Conservation (phyloP, 2,113 vertebrate species). For the Entelurus aequoreus region DNA sequence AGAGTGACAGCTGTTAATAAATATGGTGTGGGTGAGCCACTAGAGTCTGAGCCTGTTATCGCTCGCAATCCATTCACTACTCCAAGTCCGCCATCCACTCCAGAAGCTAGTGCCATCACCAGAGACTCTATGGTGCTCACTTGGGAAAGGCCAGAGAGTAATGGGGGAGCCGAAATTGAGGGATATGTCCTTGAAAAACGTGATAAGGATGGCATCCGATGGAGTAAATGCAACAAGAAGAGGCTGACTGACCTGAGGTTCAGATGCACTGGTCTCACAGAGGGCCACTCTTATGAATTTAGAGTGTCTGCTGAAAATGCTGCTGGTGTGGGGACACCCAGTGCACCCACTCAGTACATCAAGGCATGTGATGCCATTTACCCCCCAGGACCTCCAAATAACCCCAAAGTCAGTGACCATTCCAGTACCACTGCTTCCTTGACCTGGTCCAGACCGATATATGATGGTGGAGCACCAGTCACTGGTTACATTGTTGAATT, state of each 20-base stretch:
- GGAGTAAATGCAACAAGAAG: conserved; percentile 97
- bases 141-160: conserved; percentile 86
- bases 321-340: conserved; percentile 87
- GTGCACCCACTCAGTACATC: conserved; percentile 84
- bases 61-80: conserved; percentile 90
- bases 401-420: conserved; percentile 88
- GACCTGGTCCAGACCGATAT: conserved; percentile 91
- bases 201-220: conserved; percentile 93
- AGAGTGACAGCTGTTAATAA: conserved; percentile 96
- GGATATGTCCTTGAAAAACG: conserved; percentile 95
- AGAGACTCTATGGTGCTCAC: conserved; percentile 92
- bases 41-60: conserved; percentile 89
- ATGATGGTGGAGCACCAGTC: conserved; percentile 89
- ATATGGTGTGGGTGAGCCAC: conserved; percentile 89
- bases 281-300: conserved; percentile 94
- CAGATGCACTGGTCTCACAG: conserved; percentile 85
- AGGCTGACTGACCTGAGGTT: conserved; percentile 84
- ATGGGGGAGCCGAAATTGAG: conserved; percentile 93
- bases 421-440: conserved; percentile 90
- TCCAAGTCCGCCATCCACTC: conserved; percentile 84
- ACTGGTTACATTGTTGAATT: conserved; percentile 88
- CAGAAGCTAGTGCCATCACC: conserved; percentile 85
- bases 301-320: conserved; percentile 96
- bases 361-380: conserved; percentile 90
- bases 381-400: conserved; percentile 90